Evolutionary conservation across 2,113 vertebrate genomes (phyloP).

Genomic region (Melozone crissalis): DNA sequence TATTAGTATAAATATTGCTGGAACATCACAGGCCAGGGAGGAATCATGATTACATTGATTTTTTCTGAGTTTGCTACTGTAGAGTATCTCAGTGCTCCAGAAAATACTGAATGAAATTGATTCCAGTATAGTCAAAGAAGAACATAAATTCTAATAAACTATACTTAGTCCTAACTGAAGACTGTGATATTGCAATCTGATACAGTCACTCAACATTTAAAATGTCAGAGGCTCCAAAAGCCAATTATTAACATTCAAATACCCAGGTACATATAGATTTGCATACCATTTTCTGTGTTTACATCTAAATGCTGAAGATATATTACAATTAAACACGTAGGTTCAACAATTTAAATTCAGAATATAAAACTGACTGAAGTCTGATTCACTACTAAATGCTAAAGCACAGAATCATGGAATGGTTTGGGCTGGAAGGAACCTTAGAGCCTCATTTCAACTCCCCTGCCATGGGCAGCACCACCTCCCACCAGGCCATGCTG

Average conservation of each 20-base stretch:
- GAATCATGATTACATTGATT: neutral
- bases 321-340: neutral
- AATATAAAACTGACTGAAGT: neutral
- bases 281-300: neutral
- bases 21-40: neutral
- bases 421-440: neutral
- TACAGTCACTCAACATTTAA: neutral
- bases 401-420: neutral
- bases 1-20: neutral
- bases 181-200: neutral
- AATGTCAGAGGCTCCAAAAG: neutral
- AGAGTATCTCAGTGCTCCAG: neutral
- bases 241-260: neutral
- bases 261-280: neutral
- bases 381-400: neutral
- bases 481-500: neutral
- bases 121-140: neutral
- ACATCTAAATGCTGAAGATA: neutral
- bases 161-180: neutral
- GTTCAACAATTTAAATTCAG: neutral
- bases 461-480: neutral
- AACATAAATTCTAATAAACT: neutral
- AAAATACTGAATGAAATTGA: neutral
- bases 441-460: neutral
- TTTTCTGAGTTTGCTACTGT: neutral